Conservation (phyloP, 2,888 invertebrate species). For the Metellina segmentata region DNA sequence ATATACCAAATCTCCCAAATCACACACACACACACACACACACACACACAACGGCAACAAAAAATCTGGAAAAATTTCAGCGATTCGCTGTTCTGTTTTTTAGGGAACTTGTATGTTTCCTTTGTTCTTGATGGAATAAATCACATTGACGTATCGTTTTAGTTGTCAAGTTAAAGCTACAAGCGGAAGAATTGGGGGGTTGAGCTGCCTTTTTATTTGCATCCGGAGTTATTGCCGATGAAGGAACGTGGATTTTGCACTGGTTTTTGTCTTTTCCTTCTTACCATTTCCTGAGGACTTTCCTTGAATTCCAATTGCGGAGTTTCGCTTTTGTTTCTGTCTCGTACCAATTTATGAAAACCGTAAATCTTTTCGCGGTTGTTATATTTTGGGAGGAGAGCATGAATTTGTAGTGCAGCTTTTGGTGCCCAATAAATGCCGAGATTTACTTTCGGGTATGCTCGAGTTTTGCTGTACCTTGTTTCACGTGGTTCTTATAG, state of each 20-base stretch:
- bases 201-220: not conserved
- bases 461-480: too few species aligned
- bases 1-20: not conserved
- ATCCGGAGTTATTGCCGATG: not conserved
- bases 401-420: too few species aligned
- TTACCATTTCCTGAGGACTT: not conserved
- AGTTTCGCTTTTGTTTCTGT: not conserved
- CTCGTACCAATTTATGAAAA: not conserved
- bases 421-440: too few species aligned
- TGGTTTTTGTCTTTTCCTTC: not conserved
- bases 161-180: constrained; percentile 2
- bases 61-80: constrained; percentile 1
- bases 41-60: not conserved
- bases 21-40: too few species aligned
- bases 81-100: not conserved
- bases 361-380: not conserved
- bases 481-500: too few species aligned
- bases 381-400: too few species aligned
- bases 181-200: not conserved
- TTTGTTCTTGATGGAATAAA: constrained; percentile 35
- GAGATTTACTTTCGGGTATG: too few species aligned
- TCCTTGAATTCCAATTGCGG: not conserved
- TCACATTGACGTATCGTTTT: constrained; percentile 24
- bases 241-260: not conserved
- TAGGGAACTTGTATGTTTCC: constrained; percentile 8